These are phyloP conservation scores for Gryllus bimaculatus DNA, from an alignment of 1,140 invertebrate species.

Conservation along the genomic window DNA sequence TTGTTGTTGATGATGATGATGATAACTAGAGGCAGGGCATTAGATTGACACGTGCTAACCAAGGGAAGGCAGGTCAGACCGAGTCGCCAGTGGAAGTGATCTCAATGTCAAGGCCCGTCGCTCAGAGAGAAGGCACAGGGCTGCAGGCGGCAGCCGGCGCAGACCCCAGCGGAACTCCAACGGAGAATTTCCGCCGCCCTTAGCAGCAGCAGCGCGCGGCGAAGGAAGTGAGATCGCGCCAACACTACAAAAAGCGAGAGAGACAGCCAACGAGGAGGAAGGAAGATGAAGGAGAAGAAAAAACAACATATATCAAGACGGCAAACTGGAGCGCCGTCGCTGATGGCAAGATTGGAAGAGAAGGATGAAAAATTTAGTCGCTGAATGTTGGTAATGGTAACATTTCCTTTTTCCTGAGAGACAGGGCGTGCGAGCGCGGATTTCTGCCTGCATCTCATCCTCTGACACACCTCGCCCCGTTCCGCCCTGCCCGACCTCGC, in stretches of 20 bases:
- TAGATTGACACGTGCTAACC: too few relatives aligned
- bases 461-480: too few relatives aligned
- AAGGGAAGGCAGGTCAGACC: too few relatives aligned
- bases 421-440: not conserved
- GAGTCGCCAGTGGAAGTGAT: too few relatives aligned
- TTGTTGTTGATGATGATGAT: too few relatives aligned
- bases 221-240: not conserved
- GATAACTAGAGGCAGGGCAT: too few relatives aligned
- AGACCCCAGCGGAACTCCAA: not conserved
- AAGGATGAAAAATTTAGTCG: slow-evolving; percentile 1
- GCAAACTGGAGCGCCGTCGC: not conserved
- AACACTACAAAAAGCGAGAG: not conserved
- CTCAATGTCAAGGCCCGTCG: too few relatives aligned
- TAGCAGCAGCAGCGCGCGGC: too few relatives aligned
- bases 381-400: not conserved
- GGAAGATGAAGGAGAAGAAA: not conserved
- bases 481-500: too few relatives aligned
- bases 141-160: too few relatives aligned
- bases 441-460: not conserved
- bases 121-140: too few relatives aligned
- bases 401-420: not conserved
- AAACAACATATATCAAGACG: not conserved
- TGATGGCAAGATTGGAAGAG: not conserved
- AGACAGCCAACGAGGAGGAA: not conserved
- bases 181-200: not conserved